A percentile compares a stretch with the other conserved stretches of the same genome.
These are phyloP conservation scores for Zoanthus gigantus DNA, from an alignment of 92 coral and sea anemone genomes.

Conservation along the genomic window DNA sequence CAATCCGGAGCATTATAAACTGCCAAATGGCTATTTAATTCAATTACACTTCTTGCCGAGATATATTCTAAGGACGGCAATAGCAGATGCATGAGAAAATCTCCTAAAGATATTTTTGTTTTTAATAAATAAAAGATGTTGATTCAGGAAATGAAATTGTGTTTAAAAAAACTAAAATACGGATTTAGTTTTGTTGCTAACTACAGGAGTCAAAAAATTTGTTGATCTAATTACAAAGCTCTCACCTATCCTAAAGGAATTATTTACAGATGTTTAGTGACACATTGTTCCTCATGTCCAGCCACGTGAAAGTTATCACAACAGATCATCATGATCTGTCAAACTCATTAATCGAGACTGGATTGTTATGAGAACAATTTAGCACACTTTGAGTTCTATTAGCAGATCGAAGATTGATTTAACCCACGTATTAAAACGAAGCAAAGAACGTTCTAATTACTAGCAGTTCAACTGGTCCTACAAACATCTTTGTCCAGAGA, in stretches of 20 bases:
- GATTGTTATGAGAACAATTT: slow-evolving; percentile 82
- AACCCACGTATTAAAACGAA: slow-evolving; percentile 17
- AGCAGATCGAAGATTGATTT: slow-evolving; percentile 65
- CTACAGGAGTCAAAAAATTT: slow-evolving; percentile 32
- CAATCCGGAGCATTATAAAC: slow-evolving; percentile 26
- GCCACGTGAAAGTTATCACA: slow-evolving; percentile 67
- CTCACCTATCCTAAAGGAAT: slow-evolving; percentile 36
- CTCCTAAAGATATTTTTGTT: background rate
- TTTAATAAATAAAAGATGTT: background rate
- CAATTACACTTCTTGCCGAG: slow-evolving; percentile 29
- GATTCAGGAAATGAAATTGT: background rate
- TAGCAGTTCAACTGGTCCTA: background rate
- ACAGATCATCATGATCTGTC: slow-evolving; percentile 79
- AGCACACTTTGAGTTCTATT: slow-evolving; percentile 73
- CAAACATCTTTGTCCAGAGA: background rate
- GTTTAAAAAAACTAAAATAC: background rate
- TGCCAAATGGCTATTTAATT: slow-evolving; percentile 43
- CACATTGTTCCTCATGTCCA: slow-evolving; percentile 79
- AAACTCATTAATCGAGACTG: slow-evolving; percentile 76
- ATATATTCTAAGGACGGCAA: slow-evolving; percentile 6
- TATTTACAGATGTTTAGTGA: slow-evolving; percentile 79
- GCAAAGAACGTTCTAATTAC: slow-evolving; percentile 41
- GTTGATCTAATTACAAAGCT: slow-evolving; percentile 47
- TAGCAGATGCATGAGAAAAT: background rate
- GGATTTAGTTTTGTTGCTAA: slow-evolving; percentile 19